phyloP scores from a whole-genome alignment of 2,888 invertebrate genomes.

The Apodemia duryi region DNA sequence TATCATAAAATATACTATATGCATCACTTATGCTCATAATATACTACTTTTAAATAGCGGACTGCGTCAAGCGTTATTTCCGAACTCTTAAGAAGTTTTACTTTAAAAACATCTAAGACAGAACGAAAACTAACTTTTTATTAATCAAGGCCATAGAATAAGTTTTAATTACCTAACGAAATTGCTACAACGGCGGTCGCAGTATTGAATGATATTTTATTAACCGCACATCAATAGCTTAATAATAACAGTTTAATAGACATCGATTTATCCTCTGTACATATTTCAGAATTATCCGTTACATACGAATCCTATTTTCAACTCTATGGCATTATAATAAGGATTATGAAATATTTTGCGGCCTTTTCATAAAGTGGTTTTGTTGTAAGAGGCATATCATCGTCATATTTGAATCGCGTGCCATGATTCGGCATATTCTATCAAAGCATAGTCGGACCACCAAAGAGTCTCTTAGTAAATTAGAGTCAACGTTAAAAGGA shows the following conservation, averaged over 20 bases:
- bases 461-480: slow-evolving; percentile 54
- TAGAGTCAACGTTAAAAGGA: slow-evolving; percentile 33
- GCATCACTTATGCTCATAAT: too few species aligned
- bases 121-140: slow-evolving; percentile 15
- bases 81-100: background rate
- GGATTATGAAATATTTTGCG: slow-evolving; percentile 19
- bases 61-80: too few species aligned
- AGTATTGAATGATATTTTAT: slow-evolving; percentile 63
- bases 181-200: slow-evolving; percentile 48
- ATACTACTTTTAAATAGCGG: too few species aligned
- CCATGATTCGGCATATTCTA: slow-evolving; percentile 73
- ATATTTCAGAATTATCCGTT: slow-evolving; percentile 20
- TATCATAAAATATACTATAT: too few species aligned
- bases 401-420: slow-evolving; percentile 75
- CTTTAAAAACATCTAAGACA: background rate
- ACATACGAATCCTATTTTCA: slow-evolving; percentile 16
- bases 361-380: slow-evolving; percentile 34
- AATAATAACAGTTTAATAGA: slow-evolving; percentile 75
- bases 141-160: slow-evolving; percentile 19
- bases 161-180: slow-evolving; percentile 37
- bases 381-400: slow-evolving; percentile 69
- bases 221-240: slow-evolving; percentile 63
- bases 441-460: slow-evolving; percentile 72
- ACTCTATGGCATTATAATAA: slow-evolving; percentile 21
- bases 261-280: slow-evolving; percentile 60